These are phyloP conservation scores for Syrista parreyssii DNA, from an alignment of 2,888 invertebrate genomes.

Conservation along the genomic window DNA sequence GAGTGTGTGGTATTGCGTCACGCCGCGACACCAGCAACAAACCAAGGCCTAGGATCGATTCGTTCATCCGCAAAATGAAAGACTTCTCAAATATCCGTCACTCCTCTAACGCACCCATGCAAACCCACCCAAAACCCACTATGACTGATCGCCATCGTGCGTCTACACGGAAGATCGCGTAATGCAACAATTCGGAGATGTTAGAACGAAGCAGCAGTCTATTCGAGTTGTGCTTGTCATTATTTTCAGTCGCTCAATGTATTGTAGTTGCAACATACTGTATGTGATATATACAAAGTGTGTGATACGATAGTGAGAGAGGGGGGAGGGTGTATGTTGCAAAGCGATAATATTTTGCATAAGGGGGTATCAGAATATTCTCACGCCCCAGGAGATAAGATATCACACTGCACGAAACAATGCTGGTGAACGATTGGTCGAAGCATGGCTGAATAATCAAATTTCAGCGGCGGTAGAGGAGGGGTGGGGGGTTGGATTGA, in stretches of 20 bases:
- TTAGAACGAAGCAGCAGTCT: background rate
- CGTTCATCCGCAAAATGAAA: slow-evolving; percentile 6
- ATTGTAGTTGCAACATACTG: background rate
- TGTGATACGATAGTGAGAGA: background rate
- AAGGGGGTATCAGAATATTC: slow-evolving; percentile 16
- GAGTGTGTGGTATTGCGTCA: slow-evolving; percentile 3
- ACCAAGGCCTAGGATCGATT: slow-evolving; percentile 4
- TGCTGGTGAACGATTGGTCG: background rate
- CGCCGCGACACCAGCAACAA: background rate
- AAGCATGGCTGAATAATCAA: slow-evolving; percentile 35
- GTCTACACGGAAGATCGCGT: background rate
- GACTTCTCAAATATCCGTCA: slow-evolving; percentile 1
- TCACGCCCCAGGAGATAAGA: slow-evolving; percentile 7
- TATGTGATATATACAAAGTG: too few relatives aligned
- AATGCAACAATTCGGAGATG: background rate
- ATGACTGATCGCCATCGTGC: background rate
- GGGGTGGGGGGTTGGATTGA: background rate
- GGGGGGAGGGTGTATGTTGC: background rate
- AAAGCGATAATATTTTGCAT: slow-evolving; percentile 23
- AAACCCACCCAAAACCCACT: background rate
- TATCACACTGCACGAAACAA: background rate
- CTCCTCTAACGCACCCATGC: background rate
- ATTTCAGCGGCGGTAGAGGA: slow-evolving; percentile 25
- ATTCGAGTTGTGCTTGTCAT: background rate
- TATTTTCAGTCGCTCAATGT: background rate